Evolutionary conservation across 1,140 invertebrate genomes (phyloP).

Genomic region (Achatina immaculata): DNA sequence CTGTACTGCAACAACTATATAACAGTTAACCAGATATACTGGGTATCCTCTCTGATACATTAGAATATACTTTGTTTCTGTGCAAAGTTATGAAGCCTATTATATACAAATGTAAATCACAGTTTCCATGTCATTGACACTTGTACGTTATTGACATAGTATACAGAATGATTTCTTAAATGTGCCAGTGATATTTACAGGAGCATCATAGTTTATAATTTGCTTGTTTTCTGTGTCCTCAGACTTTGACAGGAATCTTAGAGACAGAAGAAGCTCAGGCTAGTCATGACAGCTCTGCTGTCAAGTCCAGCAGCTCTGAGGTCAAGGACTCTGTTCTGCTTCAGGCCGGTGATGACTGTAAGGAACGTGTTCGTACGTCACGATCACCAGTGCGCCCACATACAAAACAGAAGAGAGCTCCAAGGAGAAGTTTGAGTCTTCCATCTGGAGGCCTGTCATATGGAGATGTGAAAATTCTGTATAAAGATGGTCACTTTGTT

Average conservation of each 20-base stretch:
- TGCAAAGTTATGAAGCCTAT: no score
- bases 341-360: constrained; percentile 19
- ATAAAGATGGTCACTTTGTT: constrained; percentile 57
- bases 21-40: no score
- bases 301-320: constrained; percentile 4
- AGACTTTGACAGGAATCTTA: constrained; percentile 56
- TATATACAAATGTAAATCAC: no score
- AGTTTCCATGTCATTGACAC: no score
- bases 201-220: no score
- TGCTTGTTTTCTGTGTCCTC: constrained; percentile 34
- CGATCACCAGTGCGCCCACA: constrained; percentile 10
- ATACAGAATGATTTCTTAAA: no score
- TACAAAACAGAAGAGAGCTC: neutral
- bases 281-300: constrained; percentile 22
- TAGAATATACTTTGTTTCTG: no score
- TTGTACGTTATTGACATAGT: no score
- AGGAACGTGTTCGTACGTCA: constrained; percentile 9
- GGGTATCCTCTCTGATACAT: no score
- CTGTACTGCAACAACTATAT: no score
- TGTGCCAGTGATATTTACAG: no score
- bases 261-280: constrained; percentile 48
- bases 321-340: neutral
- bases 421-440: constrained; percentile 51
- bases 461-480: constrained; percentile 50
- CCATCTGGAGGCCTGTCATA: constrained; percentile 52